Evolutionary conservation across 2,113 vertebrate species (phyloP).

Genomic region (Phalacrocorax pelagicus): DNA sequence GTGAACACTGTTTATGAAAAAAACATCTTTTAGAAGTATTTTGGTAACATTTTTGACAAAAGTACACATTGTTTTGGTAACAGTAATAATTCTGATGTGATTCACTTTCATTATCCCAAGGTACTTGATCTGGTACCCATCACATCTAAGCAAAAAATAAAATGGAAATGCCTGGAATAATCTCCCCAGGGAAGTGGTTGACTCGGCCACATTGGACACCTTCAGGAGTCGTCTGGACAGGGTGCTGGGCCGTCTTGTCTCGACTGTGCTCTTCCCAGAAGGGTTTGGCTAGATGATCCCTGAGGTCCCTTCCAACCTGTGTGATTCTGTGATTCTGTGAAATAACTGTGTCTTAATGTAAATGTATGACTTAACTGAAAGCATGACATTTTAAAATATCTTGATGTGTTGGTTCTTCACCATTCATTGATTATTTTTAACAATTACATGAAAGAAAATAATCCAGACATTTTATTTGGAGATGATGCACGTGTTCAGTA

Average conservation of each 20-base stretch:
- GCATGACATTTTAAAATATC: background rate
- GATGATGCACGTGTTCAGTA: background rate
- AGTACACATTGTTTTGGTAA: accelerated
- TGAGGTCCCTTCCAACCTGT: no score
- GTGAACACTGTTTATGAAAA: background rate
- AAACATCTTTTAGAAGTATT: background rate
- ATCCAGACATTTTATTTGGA: background rate
- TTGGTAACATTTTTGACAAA: background rate
- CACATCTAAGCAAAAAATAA: background rate
- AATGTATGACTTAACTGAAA: background rate
- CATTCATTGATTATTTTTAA: background rate
- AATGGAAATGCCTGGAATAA: background rate
- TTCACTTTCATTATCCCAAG: background rate
- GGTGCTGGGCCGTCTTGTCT: no score
- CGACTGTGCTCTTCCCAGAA: no score
- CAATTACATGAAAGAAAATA: background rate
- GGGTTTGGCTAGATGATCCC: no score
- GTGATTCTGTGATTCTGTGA: no score
- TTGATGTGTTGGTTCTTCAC: background rate
- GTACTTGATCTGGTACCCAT: background rate
- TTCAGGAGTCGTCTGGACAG: no score
- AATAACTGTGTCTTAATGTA: background rate
- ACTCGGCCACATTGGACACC: no score
- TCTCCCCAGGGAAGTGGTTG: no score
- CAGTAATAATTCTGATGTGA: background rate